Percentiles rank a stretch among this genome's conserved stretches.
Conservation (phyloP, 2,113 vertebrate genomes). For the Hirundichthys speculiger region DNA sequence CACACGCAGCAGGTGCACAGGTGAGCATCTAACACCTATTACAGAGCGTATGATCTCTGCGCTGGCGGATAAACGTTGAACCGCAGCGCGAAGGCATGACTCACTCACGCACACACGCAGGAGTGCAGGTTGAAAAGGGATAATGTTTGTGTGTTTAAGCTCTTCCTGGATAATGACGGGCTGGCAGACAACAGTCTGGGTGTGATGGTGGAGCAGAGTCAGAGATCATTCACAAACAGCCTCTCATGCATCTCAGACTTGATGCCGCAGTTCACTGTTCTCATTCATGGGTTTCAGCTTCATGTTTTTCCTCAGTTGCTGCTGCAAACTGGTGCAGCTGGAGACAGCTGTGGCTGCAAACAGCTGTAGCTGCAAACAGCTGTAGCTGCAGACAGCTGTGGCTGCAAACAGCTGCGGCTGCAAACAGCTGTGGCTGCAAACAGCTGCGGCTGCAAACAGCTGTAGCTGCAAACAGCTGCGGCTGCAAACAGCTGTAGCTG, state of each 20-base stretch:
- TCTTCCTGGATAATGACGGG: conserved; percentile 47
- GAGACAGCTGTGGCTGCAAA: too few relatives aligned
- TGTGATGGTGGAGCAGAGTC: conserved; percentile 35
- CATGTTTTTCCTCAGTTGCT: not conserved
- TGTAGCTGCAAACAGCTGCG: too few relatives aligned
- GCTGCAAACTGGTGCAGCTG: too few relatives aligned
- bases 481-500: too few relatives aligned
- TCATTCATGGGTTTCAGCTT: conserved; percentile 47
- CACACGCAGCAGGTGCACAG: conserved; percentile 17
- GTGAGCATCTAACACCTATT: conserved; percentile 49
- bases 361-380: too few relatives aligned
- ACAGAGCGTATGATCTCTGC: conserved; percentile 26
- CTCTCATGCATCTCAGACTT: conserved; percentile 19
- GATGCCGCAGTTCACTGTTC: not conserved
- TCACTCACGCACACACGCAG: conserved; percentile 12
- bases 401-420: too few relatives aligned
- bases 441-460: too few relatives aligned
- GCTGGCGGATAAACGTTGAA: conserved; percentile 14
- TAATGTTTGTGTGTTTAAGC: conserved; percentile 33
- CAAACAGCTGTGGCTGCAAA: too few relatives aligned
- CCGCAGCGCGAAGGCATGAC: conserved; percentile 27
- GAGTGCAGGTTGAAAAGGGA: conserved; percentile 29
- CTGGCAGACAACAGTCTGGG: conserved; percentile 35
- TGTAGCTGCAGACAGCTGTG: too few relatives aligned
- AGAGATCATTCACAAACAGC: conserved; percentile 38